A percentile compares a stretch with the other conserved stretches of the same genome.
Conservation (phyloP, 2,888 invertebrate species). For the Anoplius nigerrimus region DNA sequence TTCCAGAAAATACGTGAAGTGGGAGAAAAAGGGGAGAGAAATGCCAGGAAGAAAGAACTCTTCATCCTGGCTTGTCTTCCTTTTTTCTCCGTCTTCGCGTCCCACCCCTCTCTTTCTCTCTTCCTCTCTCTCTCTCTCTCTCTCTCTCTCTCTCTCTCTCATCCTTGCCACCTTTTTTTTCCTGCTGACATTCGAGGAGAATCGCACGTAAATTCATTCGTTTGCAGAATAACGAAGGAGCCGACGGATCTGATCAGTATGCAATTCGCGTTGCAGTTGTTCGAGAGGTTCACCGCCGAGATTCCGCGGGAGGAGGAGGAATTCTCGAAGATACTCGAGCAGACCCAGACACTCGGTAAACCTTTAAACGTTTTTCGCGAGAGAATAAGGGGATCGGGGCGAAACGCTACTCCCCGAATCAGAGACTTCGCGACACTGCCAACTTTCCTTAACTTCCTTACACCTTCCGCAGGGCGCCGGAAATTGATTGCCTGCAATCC, state of each 20-base stretch:
- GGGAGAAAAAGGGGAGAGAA: too few species aligned
- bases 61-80: too few species aligned
- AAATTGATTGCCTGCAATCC: too few species aligned
- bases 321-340: conserved; percentile 86
- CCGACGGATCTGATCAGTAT: conserved; percentile 87
- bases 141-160: conserved; percentile 11
- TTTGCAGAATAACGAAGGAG: conserved; percentile 78
- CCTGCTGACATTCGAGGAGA: conserved; percentile 30
- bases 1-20: too few species aligned
- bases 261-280: conserved; percentile 81
- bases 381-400: conserved; percentile 31
- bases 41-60: too few species aligned
- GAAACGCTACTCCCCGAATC: too few species aligned
- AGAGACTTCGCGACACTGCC: too few species aligned
- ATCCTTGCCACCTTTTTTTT: conserved; percentile 6
- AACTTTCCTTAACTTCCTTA: too few species aligned
- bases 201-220: conserved; percentile 45
- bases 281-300: conserved; percentile 82
- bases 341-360: conserved; percentile 82
- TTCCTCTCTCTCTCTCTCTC: conserved; percentile 14
- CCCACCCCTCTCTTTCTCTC: conserved; percentile 9
- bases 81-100: too few species aligned
- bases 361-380: conserved; percentile 39
- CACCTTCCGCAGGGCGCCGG: too few species aligned
- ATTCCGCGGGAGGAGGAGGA: conserved; percentile 80